Evolutionary conservation across 2,797 vertebrate species (phyloP), one percentile per base, ranked within the genome.

Genomic region (Vultur gryphus): DNA sequence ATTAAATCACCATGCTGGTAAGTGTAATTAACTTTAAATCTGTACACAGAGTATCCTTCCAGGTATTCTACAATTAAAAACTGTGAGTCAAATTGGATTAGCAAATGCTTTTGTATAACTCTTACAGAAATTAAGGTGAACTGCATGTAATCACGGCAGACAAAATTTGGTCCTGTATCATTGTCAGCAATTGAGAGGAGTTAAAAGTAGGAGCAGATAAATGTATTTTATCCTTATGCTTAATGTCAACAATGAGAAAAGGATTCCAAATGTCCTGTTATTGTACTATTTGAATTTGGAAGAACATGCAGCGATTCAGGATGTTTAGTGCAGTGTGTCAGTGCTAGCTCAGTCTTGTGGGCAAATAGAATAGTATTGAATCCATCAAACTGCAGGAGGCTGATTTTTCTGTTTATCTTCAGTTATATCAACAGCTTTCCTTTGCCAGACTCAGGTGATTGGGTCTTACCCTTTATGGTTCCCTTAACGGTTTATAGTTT

Each of bases 331-430:
- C 69, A 54, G 28, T 41, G 66, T 48, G 55, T 81, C 44, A 46
- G 59, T 84, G 35, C 39, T 85, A 83, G 48, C 61, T 90, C 85
- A 70, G 78, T 73, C 57, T 61, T 83, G 41, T 16, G 67, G 67
- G 33, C 15, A 84, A 86, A 78, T 4, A 70, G 58, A 79, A 51
- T 19, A 73, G 26, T 49, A 33, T 11, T 76, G 72, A 95, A 95
- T 79, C 73, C 59, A 39, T 54, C 43, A 61, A 16, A 73, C 62
- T 72, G 87, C 76, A 81, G 72, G 25, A 92, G 46, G 57, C 57
- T 88, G 69, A 66, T 65, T 72, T 73, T 94, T 82, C 72, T 91
- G 46, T 85, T 91, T 75, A 35, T 95, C 54, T 95, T 83, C 79
- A 79, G 43, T 81, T 91, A 18, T 43, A 93, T 20, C 66, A 87